Percentiles rank a stretch among this genome's conserved stretches.
Conservation (phyloP, 2,797 vertebrate species). For the Anomalospiza imberbis region DNA sequence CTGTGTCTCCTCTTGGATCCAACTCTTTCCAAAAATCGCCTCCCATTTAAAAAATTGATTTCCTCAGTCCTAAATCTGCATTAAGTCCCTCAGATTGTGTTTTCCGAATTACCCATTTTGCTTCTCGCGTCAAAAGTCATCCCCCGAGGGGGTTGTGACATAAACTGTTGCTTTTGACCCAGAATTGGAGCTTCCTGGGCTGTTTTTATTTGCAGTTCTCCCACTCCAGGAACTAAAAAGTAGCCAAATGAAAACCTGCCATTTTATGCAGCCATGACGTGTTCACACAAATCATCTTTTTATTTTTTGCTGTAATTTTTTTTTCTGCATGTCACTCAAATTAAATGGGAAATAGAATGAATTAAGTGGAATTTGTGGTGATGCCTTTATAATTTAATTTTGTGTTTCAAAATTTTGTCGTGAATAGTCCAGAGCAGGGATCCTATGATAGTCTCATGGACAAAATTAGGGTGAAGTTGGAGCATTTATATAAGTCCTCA, state of each 20-base stretch:
- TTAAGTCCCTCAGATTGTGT: background rate
- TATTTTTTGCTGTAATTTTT: background rate
- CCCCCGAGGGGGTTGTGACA: constrained; percentile 12
- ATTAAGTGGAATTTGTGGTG: background rate
- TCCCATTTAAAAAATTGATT: background rate
- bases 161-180: constrained; percentile 29
- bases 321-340: background rate
- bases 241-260: background rate
- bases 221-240: background rate
- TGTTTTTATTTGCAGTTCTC: background rate
- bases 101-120: background rate
- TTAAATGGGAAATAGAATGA: background rate
- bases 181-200: background rate
- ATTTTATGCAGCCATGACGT: background rate
- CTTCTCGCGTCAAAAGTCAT: fast-evolving
- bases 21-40: background rate
- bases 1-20: background rate
- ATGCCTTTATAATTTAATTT: background rate
- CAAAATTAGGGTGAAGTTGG: background rate
- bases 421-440: background rate
- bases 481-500: background rate
- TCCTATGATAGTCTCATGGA: too few relatives aligned
- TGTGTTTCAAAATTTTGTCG: background rate
- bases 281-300: fast-evolving
- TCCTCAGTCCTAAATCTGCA: background rate